Evolutionary conservation across 1,140 invertebrate species (phyloP).

Genomic region (Lysiphlebus fabarum): DNA sequence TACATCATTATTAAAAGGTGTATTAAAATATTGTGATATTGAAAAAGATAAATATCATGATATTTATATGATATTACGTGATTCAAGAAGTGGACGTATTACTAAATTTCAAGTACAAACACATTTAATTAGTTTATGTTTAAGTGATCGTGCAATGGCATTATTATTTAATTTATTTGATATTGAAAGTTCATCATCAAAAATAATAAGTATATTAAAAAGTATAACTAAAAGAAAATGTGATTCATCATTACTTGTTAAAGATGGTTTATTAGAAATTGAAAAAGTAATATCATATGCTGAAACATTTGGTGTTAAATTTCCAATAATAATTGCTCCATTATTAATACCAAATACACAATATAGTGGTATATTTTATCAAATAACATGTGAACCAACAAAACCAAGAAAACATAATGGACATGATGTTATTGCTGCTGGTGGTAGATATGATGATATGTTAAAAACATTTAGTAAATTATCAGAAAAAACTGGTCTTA

Average conservation of each 20-base stretch:
- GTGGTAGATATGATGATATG: constrained; percentile 57
- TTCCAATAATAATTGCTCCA: constrained; percentile 61
- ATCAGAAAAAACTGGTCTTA: constrained; percentile 42
- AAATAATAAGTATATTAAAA: constrained; percentile 63
- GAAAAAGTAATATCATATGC: constrained; percentile 68
- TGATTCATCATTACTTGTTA: constrained; percentile 64
- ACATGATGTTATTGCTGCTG: constrained; percentile 65
- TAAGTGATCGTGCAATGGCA: constrained; percentile 68
- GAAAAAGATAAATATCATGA: constrained; percentile 68
- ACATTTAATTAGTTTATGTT: constrained; percentile 65
- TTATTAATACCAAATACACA: constrained; percentile 64
- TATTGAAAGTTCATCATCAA: constrained; percentile 65
- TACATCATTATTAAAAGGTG: constrained; percentile 70
- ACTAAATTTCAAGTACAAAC: constrained; percentile 71
- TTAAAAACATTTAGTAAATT: constrained; percentile 45
- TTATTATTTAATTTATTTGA: constrained; percentile 71
- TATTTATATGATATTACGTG: constrained; percentile 63
- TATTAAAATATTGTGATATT: constrained; percentile 79
- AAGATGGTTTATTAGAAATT: constrained; percentile 69
- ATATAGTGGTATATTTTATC: constrained; percentile 70
- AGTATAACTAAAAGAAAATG: constrained; percentile 61
- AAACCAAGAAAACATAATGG: constrained; percentile 58
- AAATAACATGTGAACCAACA: constrained; percentile 65
- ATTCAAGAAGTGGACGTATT: constrained; percentile 63
- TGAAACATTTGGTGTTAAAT: constrained; percentile 71